Evolutionary conservation across 2,797 vertebrate species (phyloP).

Genomic region (Scyliorhinus canicula): DNA sequence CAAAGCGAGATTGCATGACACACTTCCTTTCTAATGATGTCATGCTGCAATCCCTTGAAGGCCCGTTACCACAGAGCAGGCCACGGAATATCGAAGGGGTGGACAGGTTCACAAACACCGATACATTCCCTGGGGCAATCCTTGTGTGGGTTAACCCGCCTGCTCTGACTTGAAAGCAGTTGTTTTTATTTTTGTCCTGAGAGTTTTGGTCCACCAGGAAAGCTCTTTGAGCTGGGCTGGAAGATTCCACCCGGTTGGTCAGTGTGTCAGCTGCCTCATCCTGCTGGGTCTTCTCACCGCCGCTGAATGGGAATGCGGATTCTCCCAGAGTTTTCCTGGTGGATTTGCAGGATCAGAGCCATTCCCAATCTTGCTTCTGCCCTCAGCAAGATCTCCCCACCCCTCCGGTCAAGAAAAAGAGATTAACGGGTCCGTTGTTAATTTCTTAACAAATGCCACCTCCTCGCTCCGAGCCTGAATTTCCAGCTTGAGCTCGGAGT

Average conservation of each 20-base stretch:
- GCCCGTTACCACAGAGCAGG: neutral
- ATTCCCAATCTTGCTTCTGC: neutral
- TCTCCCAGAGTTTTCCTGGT: neutral
- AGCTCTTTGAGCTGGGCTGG: neutral
- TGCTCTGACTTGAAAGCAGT: neutral
- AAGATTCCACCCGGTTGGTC: no score
- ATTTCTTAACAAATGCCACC: neutral
- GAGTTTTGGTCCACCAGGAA: neutral
- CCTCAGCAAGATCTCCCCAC: neutral
- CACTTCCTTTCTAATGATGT: no score
- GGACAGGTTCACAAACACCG: neutral
- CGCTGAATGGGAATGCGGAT: neutral
- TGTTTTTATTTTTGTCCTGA: neutral
- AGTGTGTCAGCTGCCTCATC: neutral
- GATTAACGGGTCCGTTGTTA: neutral
- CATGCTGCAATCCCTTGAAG: no score
- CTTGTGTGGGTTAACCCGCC: no score
- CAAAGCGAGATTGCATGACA: no score
- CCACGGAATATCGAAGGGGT: neutral
- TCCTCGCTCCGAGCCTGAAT: neutral
- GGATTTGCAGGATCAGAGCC: neutral
- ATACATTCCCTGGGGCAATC: neutral
- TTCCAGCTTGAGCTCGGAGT: neutral
- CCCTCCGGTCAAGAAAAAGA: no score
- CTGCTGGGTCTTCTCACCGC: neutral